Conservation (phyloP, 2,113 vertebrate species). For the Chinchilla lanigera region DNA sequence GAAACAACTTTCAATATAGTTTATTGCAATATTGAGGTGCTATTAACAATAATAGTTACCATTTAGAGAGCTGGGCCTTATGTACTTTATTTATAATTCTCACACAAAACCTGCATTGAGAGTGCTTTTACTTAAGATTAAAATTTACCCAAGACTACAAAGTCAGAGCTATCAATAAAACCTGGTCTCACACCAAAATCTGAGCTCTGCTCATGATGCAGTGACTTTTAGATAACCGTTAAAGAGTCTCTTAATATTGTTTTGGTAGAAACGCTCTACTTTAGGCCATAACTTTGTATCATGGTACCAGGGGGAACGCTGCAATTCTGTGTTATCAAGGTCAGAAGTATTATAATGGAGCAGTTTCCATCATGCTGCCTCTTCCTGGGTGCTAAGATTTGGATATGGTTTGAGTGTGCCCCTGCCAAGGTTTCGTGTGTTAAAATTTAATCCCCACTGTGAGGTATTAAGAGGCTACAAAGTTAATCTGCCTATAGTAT, state of each 20-base stretch:
- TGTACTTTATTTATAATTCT: background rate
- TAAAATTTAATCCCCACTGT: background rate
- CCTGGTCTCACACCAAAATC: background rate
- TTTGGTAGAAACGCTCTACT: background rate
- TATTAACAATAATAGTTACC: background rate
- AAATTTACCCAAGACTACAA: background rate
- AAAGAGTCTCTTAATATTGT: background rate
- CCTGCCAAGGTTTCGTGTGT: background rate
- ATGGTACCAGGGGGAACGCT: background rate
- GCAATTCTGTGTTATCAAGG: background rate
- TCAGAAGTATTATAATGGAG: background rate
- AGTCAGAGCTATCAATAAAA: background rate
- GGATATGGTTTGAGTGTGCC: background rate
- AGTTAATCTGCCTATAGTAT: background rate
- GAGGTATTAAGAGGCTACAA: background rate
- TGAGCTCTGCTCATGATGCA: background rate
- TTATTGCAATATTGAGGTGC: background rate
- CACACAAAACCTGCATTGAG: background rate
- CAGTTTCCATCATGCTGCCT: background rate
- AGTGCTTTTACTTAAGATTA: slow-evolving; percentile 12
- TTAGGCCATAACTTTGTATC: background rate
- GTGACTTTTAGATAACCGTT: background rate
- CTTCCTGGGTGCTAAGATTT: background rate
- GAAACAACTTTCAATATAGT: background rate
- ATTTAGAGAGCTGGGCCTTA: background rate